Evolutionary conservation across 2,888 invertebrate genomes (phyloP).

Genomic region (Physocephala rufipes): DNA sequence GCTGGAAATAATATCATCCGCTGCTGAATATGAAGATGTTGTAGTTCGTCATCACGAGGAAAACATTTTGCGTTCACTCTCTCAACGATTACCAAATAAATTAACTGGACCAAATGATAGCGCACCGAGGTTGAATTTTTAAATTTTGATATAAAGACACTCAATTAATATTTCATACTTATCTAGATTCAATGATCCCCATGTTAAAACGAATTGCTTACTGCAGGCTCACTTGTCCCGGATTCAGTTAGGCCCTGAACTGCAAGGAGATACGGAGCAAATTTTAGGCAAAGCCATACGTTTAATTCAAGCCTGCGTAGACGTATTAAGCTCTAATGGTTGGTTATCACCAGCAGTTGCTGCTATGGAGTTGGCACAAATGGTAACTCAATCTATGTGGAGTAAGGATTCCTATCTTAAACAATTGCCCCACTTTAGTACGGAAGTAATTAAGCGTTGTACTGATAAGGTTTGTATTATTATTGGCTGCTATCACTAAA

Average conservation of each 20-base stretch:
- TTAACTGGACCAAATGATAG: conserved; percentile 71
- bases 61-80: conserved; percentile 74
- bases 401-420: conserved; percentile 97
- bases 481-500: background rate
- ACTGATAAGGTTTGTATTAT: conserved; percentile 77
- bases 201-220: conserved; percentile 94
- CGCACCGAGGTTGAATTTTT: conserved; percentile 74
- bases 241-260: conserved; percentile 92
- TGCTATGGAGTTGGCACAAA: conserved; percentile 99
- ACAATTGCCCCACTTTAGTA: conserved; percentile 94
- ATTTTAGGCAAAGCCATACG: conserved; percentile 86
- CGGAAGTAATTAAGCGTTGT: conserved; percentile 89
- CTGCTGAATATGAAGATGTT: conserved; percentile 95
- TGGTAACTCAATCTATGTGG: conserved; percentile 99
- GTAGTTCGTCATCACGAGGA: conserved; percentile 97
- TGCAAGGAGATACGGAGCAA: conserved; percentile 94
- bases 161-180: background rate
- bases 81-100: conserved; percentile 71
- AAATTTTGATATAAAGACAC: background rate
- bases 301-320: conserved; percentile 94
- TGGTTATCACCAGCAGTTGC: conserved; percentile 98
- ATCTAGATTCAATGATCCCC: conserved; percentile 90
- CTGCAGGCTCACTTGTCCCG: conserved; percentile 96
- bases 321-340: conserved; percentile 93
- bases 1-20: conserved; percentile 96